Evolutionary conservation across 2,888 invertebrate species (phyloP).

Genomic region (Malachius bipustulatus): DNA sequence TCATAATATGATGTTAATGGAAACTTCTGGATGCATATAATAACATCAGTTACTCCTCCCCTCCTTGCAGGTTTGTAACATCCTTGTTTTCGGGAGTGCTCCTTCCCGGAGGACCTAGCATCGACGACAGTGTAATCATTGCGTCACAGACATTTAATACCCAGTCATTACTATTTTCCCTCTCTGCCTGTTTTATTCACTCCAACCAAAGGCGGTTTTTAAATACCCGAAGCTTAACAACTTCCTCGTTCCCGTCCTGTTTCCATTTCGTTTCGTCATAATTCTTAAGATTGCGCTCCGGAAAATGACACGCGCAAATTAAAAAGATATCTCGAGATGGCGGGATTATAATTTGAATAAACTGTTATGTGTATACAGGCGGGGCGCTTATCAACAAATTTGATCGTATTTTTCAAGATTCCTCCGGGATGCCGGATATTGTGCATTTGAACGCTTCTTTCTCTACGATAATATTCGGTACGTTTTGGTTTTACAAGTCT

Average conservation of each 20-base stretch:
- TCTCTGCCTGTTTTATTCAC: neutral
- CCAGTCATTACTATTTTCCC: slow-evolving; percentile 1
- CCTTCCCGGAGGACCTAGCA: neutral
- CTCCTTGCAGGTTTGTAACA: too few species aligned
- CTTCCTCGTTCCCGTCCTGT: neutral
- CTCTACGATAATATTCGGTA: too few species aligned
- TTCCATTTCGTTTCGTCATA: too few species aligned
- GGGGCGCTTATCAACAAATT: neutral
- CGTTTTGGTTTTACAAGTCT: too few species aligned
- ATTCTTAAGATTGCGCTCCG: neutral
- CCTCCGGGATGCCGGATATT: too few species aligned
- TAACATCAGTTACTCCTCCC: too few species aligned
- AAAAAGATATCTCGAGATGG: slow-evolving; percentile 3
- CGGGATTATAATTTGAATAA: slow-evolving; percentile 1
- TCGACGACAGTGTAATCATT: slow-evolving; percentile 4
- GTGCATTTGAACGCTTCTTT: too few species aligned
- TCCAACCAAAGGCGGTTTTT: neutral
- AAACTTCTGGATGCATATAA: too few species aligned
- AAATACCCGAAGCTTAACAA: slow-evolving; percentile 3
- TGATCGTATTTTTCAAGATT: too few species aligned
- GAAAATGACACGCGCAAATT: slow-evolving; percentile 4
- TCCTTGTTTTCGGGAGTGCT: neutral
- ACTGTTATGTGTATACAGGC: neutral
- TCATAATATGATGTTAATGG: too few species aligned
- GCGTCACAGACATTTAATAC: neutral